phyloP scores from a whole-genome alignment of 2,888 invertebrate species.

The Ectemnius lituratus region DNA sequence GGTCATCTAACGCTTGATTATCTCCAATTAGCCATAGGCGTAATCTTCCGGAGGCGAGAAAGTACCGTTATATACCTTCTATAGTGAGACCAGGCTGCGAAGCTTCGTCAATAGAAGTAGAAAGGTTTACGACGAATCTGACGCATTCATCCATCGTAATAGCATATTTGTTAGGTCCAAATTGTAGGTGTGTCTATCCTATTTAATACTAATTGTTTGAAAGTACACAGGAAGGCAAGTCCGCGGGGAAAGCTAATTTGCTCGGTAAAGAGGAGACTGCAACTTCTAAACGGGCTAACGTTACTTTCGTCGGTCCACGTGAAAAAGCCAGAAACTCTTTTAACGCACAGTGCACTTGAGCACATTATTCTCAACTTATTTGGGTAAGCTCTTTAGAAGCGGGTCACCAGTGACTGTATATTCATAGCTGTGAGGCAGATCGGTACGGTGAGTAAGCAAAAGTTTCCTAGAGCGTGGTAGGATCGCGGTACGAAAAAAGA shows the following conservation, averaged over 20 bases:
- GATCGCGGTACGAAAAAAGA: slow-evolving; percentile 21
- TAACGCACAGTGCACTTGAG: slow-evolving; percentile 17
- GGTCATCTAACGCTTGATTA: slow-evolving; percentile 38
- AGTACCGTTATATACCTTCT: slow-evolving; percentile 39
- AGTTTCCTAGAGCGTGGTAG: slow-evolving; percentile 22
- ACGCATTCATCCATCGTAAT: too few species aligned
- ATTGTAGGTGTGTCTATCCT: too few species aligned
- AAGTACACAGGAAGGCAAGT: too few species aligned
- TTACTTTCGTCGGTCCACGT: too few species aligned
- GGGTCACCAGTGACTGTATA: slow-evolving; percentile 40
- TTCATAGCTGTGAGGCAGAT: slow-evolving; percentile 38
- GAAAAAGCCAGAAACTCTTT: slow-evolving; percentile 13
- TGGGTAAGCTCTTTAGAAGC: slow-evolving; percentile 51
- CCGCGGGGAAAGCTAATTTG: too few species aligned
- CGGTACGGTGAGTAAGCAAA: slow-evolving; percentile 39
- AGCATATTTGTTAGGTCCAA: too few species aligned
- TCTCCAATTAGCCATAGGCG: slow-evolving; percentile 45
- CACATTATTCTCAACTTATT: slow-evolving; percentile 55
- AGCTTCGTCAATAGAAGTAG: slow-evolving; percentile 15
- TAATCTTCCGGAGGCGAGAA: slow-evolving; percentile 14
- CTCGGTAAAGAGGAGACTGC: too few species aligned
- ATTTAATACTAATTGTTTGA: too few species aligned
- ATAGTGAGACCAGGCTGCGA: slow-evolving; percentile 40
- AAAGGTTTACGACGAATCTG: slow-evolving; percentile 23
- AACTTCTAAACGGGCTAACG: too few species aligned